Evolutionary conservation across 2,888 invertebrate species (phyloP), one percentile per base, ranked within the genome.

Genomic region (Volucella zonaria): DNA sequence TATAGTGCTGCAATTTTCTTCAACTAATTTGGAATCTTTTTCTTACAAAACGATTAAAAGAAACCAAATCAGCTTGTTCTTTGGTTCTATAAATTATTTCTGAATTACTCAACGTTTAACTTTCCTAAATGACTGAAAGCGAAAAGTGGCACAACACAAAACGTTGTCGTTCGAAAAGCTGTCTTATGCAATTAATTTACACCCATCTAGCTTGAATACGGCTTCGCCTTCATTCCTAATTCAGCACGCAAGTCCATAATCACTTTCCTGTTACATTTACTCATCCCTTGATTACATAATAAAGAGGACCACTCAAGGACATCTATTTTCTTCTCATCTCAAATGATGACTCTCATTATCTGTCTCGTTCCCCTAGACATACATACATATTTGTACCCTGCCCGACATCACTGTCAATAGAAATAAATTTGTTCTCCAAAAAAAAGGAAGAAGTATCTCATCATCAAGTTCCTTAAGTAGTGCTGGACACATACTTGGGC

Each of bases 401-500:
- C 31, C 31, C 31, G 31, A 31, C 31, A 31, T 8, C 42, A 15
- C 15, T 49, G 66, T 42, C 51, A 18, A 66, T 52, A 15, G 51
- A 43, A 52, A 43, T n/a, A 45, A 52, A 42, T 52, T 67, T 54
- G 18, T 15, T 23, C 23, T 11, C 40, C 38, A 31, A 49, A 38
- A 11, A 70, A 45, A 58, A 14, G 38, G 15, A 2, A 15, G 11
- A 40, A 38, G 14, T 43, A 66, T 49, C 58, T 49, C 66, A 66
- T 66, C 74, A 75, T 66, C 42, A 75, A 74, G 47, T 31, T 38
- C 18, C 47, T 31, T 23, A 52, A 45, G 31, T 45, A 54, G 15
- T 74, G 12, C 64, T 15, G 66, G 56, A 66, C 74, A 66, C 47
- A 75, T 66, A 66, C 74, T 75, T 52, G 58, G 49, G 58, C 49